Conservation (phyloP, 2,888 invertebrate species). For the Dorcus hopei region DNA sequence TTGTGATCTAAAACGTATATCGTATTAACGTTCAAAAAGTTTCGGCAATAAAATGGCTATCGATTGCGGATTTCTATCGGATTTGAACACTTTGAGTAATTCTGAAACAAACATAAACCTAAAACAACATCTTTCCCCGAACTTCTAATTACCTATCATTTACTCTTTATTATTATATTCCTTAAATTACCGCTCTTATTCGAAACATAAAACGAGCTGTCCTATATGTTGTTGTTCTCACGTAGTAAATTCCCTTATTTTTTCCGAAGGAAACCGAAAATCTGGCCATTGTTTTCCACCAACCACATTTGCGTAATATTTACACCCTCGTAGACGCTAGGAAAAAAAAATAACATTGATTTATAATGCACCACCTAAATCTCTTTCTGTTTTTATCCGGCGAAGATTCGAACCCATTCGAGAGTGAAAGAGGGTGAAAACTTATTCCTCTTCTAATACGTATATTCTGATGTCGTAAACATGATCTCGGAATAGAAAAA, state of each 20-base stretch:
- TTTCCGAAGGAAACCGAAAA: too few species aligned
- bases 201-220: too few species aligned
- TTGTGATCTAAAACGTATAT: slow-evolving; percentile 30
- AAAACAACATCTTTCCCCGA: too few species aligned
- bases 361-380: slow-evolving; percentile 1
- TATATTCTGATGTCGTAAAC: not conserved
- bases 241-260: too few species aligned
- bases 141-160: too few species aligned
- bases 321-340: not conserved
- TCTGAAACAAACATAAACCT: too few species aligned
- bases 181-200: too few species aligned
- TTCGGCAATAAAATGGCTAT: slow-evolving; percentile 29
- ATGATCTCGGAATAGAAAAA: not conserved
- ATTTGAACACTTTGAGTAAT: not conserved
- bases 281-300: too few species aligned
- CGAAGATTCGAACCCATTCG: not conserved
- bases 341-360: not conserved
- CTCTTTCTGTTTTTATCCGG: not conserved
- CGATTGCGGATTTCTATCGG: not conserved
- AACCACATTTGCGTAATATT: not conserved
- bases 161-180: too few species aligned
- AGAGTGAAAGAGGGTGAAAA: not conserved
- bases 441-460: slow-evolving; percentile 1
- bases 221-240: too few species aligned
- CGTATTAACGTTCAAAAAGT: slow-evolving; percentile 33